phyloP scores from a whole-genome alignment of 2,113 vertebrate species.

The Indicator maculatus region DNA sequence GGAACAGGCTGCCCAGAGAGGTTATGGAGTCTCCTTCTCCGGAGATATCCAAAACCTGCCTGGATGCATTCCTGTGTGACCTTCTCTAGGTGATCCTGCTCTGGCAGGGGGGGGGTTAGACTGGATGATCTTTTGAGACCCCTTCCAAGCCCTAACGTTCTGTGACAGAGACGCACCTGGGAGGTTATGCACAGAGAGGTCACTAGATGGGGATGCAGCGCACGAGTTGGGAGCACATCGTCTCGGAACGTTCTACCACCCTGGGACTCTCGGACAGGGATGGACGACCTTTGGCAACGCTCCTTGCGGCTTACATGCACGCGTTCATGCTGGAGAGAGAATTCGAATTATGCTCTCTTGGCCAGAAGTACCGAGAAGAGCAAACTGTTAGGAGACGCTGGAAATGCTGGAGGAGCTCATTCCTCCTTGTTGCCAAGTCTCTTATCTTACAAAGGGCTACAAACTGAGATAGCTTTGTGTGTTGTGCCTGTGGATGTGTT shows the following conservation, averaged over 20 bases:
- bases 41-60: too few species aligned
- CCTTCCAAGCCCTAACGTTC: too few species aligned
- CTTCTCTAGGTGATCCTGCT: too few species aligned
- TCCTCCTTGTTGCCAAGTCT: neutral
- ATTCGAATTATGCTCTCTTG: neutral
- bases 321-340: neutral
- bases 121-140: too few species aligned
- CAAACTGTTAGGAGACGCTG: neutral
- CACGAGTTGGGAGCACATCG: neutral
- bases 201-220: neutral
- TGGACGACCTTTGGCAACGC: neutral
- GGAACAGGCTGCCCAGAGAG: too few species aligned
- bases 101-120: too few species aligned
- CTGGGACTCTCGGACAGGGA: neutral
- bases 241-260: neutral
- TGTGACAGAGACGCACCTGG: neutral
- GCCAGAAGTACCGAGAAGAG: neutral
- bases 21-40: too few species aligned
- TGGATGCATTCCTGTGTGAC: too few species aligned
- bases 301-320: neutral
- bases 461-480: neutral
- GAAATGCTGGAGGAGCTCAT: neutral
- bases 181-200: neutral
- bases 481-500: neutral
- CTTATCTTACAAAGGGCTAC: neutral